Base-by-base conservation (phyloP, 1,140 invertebrate species). In the Cataglyphis hispanica region DNA sequence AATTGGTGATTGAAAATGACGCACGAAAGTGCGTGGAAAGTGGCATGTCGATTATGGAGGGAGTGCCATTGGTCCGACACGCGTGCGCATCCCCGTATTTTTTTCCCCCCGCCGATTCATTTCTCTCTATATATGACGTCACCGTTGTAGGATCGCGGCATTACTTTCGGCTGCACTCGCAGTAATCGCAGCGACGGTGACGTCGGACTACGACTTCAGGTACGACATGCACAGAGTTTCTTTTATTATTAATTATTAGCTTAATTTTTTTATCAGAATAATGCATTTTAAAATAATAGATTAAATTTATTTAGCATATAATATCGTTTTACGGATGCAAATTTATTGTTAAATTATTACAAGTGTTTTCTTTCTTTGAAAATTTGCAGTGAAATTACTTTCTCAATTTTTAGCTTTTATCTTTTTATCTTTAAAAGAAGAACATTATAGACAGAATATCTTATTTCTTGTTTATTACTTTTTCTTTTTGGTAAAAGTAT, bases 111-210 rank as follows among this genome's bases (percentile, higher is more conserved):
- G 85, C 86, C 91, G 88, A 90, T 72, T 89, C 90, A 89, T 75
- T 63, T 89, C 89, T 58, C 88, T 70, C 90, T 94, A 94, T 94
- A 94, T 93, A 94, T 95, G 93, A 94, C 92, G 93, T 94, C 93
- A 94, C 90, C 87, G 77, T 19, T 50, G 88, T 92, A 89, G 93
- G 91, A 91, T 94, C 92, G 92, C 86, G 81, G 83, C 90, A 93
- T 87, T 93, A 90, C 89, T 92, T 92, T 93, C 88, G 86, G 70
- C 87, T 91, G 89, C 87, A 92, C 90, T 91, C 91, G 66, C 53
- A 91, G 93, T 92, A 92, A 91, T 93, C 88, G 87, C 34, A 92
- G 88, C 72, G 90, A 90, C 77, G 64, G 85, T 80, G 61, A 84
- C 64, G 90, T 89, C 80, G 84, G 5, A 27, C 58, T 70, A 75